These are phyloP conservation scores for Rhinichthys klamathensis DNA, from an alignment of 2,113 vertebrate genomes.

Conservation along the genomic window DNA sequence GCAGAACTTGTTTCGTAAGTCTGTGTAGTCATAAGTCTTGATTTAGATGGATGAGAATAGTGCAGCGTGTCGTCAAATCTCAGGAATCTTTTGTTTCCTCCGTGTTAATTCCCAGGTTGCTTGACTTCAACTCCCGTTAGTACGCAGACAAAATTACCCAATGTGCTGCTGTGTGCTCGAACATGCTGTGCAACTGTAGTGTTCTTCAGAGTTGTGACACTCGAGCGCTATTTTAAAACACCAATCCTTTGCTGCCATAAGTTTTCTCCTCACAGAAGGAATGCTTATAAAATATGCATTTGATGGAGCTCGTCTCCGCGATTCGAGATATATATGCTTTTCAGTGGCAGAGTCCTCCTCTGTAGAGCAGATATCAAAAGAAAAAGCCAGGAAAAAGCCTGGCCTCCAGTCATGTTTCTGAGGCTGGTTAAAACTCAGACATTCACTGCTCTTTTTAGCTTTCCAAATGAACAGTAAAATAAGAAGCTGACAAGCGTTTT, in stretches of 20 bases:
- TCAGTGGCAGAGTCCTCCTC: conserved; percentile 28
- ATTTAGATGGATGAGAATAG: not conserved
- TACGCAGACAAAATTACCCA: conserved; percentile 49
- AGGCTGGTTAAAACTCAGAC: conserved; percentile 8
- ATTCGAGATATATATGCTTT: conserved; percentile 5
- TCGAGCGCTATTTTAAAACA: conserved; percentile 62
- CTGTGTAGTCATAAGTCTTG: not conserved
- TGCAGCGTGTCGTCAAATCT: not conserved
- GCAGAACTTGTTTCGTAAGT: not conserved
- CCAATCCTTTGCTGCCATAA: conserved; percentile 28
- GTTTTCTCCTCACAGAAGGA: conserved; percentile 46
- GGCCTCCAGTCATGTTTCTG: not conserved
- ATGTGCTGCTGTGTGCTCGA: conserved; percentile 57
- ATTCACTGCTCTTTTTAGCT: not conserved
- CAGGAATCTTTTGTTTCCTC: not conserved
- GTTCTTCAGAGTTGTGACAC: conserved; percentile 64
- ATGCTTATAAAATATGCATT: conserved; percentile 62
- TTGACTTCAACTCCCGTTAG: not conserved
- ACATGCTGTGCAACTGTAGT: conserved; percentile 56
- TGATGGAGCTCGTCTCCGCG: conserved; percentile 42
- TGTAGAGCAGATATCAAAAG: conserved; percentile 15
- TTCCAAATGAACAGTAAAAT: not conserved
- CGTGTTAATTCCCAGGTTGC: conserved; percentile 16
- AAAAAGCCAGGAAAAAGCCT: conserved; percentile 11
- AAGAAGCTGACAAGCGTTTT: not conserved